Conservation (phyloP, 1,140 invertebrate species). For the Heterodera schachtii region DNA sequence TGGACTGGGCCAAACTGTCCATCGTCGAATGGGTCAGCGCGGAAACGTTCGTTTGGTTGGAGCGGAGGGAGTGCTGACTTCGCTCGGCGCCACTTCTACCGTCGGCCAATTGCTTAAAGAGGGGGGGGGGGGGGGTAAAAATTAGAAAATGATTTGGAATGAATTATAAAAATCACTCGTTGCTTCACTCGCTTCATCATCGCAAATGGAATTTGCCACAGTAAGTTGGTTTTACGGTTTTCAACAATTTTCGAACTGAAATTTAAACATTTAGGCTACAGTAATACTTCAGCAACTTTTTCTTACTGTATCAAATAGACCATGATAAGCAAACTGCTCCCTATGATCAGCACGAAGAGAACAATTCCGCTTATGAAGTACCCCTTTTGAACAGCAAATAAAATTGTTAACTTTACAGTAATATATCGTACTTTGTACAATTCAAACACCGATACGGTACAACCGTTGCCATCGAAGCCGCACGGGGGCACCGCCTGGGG, state of each 20-base stretch:
- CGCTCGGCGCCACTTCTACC: background rate
- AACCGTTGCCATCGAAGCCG: constrained; percentile 47
- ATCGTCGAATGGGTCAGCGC: constrained; percentile 58
- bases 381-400: background rate
- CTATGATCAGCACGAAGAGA: background rate
- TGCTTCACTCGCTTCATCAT: background rate
- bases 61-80: constrained; percentile 1
- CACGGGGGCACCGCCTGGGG: constrained; percentile 39
- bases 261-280: background rate
- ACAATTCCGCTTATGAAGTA: background rate
- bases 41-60: constrained; percentile 47
- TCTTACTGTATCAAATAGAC: background rate
- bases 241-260: background rate
- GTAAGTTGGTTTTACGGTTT: background rate
- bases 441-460: constrained; percentile 15
- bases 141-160: too few relatives aligned
- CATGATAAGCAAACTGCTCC: background rate
- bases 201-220: background rate
- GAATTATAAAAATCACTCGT: background rate
- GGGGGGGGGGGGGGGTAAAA: too few relatives aligned
- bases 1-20: constrained; percentile 57
- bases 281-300: background rate
- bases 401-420: too few relatives aligned
- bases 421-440: constrained; percentile 5
- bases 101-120: too few relatives aligned